These are phyloP conservation scores for Cephus sareptanus DNA, from an alignment of 2,888 invertebrate species.

Conservation along the genomic window DNA sequence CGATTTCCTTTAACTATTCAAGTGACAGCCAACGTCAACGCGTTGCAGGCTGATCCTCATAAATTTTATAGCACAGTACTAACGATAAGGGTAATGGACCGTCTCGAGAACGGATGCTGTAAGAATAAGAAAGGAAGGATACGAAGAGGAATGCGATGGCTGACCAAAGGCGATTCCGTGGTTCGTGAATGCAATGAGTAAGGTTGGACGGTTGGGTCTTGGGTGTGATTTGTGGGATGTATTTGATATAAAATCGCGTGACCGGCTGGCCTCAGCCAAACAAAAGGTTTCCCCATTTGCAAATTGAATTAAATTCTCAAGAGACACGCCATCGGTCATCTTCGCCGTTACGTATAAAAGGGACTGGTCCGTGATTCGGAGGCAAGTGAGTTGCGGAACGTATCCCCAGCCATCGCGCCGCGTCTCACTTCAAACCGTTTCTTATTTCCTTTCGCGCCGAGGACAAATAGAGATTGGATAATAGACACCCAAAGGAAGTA, in stretches of 20 bases:
- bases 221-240: not conserved
- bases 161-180: not conserved
- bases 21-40: not conserved
- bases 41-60: not conserved
- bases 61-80: not conserved
- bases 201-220: not conserved
- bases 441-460: conserved; percentile 19
- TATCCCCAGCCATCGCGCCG: conserved; percentile 52
- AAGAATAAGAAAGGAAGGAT: not conserved
- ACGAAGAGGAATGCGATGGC: not conserved
- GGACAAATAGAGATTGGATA: not conserved
- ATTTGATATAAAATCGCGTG: conserved; percentile 57
- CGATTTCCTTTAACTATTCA: not conserved
- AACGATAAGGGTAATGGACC: not conserved
- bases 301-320: conserved; percentile 64
- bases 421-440: conserved; percentile 59
- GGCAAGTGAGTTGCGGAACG: conserved; percentile 64
- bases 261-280: conserved; percentile 59
- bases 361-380: conserved; percentile 22
- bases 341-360: conserved; percentile 28
- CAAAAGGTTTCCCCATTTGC: conserved; percentile 61
- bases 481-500: not conserved
- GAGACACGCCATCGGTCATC: conserved; percentile 57
- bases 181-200: not conserved
- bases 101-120: not conserved